Conservation (phyloP, 2,113 vertebrate species). For the Lipotes vexillifer region DNA sequence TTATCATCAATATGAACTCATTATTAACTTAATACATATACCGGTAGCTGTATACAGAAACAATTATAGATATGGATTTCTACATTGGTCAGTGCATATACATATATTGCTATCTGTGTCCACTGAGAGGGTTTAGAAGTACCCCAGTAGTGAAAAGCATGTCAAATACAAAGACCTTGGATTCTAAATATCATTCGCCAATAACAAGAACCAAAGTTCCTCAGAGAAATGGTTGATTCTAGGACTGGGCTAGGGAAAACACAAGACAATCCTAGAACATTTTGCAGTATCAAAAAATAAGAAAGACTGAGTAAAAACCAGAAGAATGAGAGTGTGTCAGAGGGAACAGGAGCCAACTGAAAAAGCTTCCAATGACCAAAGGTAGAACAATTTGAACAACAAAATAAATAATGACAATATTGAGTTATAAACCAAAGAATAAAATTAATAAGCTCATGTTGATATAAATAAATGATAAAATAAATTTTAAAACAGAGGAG, state of each 20-base stretch:
- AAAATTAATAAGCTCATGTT: neutral
- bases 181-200: neutral
- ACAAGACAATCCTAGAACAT: neutral
- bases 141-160: neutral
- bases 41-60: neutral
- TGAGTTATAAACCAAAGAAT: neutral
- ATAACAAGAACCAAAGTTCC: neutral
- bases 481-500: neutral
- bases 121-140: neutral
- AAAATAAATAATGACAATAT: neutral
- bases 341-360: neutral
- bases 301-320: neutral
- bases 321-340: neutral
- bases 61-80: neutral
- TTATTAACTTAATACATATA: neutral
- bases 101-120: neutral
- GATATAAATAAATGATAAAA: neutral
- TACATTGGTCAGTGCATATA: neutral
- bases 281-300: neutral
- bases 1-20: neutral
- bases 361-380: neutral
- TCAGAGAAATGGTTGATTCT: neutral
- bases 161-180: neutral
- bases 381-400: neutral
- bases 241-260: neutral